A percentile compares a stretch with the other conserved stretches of the same genome.
phyloP scores from a whole-genome alignment of 1,140 invertebrate genomes.

The Halyomorpha halys region DNA sequence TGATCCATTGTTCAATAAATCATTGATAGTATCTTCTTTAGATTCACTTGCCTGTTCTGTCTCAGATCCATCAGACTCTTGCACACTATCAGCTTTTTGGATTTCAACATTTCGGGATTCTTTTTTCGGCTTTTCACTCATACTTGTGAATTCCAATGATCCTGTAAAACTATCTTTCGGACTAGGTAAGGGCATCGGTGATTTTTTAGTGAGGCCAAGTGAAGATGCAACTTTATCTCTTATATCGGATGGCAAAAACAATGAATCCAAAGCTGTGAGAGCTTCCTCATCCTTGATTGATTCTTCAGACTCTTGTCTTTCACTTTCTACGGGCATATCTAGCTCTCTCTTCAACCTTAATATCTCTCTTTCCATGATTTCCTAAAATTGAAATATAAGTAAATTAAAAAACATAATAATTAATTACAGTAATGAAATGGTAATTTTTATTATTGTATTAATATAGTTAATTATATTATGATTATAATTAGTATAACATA shows the following conservation, averaged over 20 bases:
- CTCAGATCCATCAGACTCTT: no score
- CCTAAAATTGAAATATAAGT: background rate
- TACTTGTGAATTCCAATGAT: slow-evolving; percentile 1
- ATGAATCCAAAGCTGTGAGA: background rate
- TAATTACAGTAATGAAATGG: no score
- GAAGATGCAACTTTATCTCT: slow-evolving; percentile 5
- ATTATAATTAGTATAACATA: no score
- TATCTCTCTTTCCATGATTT: background rate
- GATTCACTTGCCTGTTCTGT: no score
- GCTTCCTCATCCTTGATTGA: background rate
- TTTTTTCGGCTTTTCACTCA: background rate
- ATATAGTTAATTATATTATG: no score
- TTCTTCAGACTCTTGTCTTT: background rate
- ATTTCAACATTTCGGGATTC: no score
- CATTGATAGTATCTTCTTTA: no score
- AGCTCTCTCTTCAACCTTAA: background rate
- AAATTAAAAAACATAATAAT: no score
- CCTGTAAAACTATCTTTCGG: slow-evolving; percentile 9
- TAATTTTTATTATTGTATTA: no score
- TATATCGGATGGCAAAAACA: background rate
- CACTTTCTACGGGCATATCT: slow-evolving; percentile 1
- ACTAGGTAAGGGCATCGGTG: background rate
- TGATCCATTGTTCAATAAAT: no score
- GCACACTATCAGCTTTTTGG: no score
- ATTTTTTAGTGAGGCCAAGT: background rate